phyloP scores from a whole-genome alignment of 53 echinoderm and acorn worm genomes.

The Holothuria scabra region DNA sequence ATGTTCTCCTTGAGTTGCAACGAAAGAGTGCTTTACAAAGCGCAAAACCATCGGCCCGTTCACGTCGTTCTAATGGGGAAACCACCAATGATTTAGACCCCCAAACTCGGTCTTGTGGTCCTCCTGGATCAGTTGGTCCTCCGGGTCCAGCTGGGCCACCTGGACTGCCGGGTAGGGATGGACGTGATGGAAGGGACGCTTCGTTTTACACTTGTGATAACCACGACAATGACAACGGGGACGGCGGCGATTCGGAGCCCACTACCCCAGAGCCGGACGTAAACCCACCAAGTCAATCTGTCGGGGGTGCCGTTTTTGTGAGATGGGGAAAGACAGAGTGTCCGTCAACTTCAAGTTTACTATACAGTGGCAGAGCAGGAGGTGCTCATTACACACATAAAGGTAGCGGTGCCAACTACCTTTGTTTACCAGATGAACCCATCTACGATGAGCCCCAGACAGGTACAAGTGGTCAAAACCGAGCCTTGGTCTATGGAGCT shows the following conservation, averaged over 20 bases:
- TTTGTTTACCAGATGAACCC: slow-evolving; percentile 51
- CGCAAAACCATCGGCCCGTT: too few species aligned
- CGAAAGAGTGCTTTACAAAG: too few species aligned
- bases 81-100: too few species aligned
- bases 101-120: too few species aligned
- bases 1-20: too few species aligned
- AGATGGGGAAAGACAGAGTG: slow-evolving; percentile 40
- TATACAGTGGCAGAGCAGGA: slow-evolving; percentile 38
- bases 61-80: too few species aligned
- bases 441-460: slow-evolving; percentile 42
- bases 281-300: not conserved
- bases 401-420: slow-evolving; percentile 44
- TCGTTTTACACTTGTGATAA: not conserved
- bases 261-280: not conserved
- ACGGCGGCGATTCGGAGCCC: not conserved
- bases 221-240: not conserved
- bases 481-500: slow-evolving; percentile 33
- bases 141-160: slow-evolving; percentile 29
- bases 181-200: slow-evolving; percentile 28
- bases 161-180: slow-evolving; percentile 19
- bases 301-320: slow-evolving; percentile 7
- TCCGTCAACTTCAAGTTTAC: slow-evolving; percentile 1
- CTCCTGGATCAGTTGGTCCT: slow-evolving; percentile 1
- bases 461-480: not conserved
- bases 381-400: slow-evolving; percentile 48